Evolutionary conservation across 2,797 vertebrate species (phyloP), one percentile per base, ranked within the genome.

Genomic region (Silurus lanzhouensis): DNA sequence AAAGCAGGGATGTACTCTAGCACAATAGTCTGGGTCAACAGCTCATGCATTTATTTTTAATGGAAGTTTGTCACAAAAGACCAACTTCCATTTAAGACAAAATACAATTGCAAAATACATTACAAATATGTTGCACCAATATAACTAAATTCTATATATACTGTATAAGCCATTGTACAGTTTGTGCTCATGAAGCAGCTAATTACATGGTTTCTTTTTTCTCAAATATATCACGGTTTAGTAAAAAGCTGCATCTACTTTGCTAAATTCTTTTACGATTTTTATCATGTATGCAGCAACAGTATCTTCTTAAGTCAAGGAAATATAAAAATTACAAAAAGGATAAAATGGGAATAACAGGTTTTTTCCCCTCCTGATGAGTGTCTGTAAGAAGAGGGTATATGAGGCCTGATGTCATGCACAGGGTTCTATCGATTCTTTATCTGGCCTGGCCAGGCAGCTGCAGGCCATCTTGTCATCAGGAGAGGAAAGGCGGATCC

Each of bases 401-500:
- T 46, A 72, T 38, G 13, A 55, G 27, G 77, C 57, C 81, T 86
- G 84, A 89, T 81, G 85, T 90, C 85, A 87, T 85, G 82, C 85
- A 81, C 82, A 67, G 76, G 55, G 17, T 48, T 19, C 7, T 85
- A 91, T 91, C n/a, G 90, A 91, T 92, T 86, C 74, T 80, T 86
- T 61, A 85, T 91, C 46, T 66, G 85, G 81, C 58, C 66, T 55
- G 71, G 27, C 52, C 74, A 83, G 83, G 57, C 80, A 75, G 72
- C 83, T 84, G 76, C 87, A 85, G 88, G 72, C 86, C 85, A 81
- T 88, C 89, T 89, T 89, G 87, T 92, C 89, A 90, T 83, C 83
- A 81, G 89, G 82, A 87, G 75, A 85, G 64, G 72, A 71, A 67
- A 87, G 81, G 87, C 44, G 9, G 82, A 85, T 90, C 86, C 63